phyloP scores from a whole-genome alignment of 2,797 vertebrate genomes.

The Channa striata region DNA sequence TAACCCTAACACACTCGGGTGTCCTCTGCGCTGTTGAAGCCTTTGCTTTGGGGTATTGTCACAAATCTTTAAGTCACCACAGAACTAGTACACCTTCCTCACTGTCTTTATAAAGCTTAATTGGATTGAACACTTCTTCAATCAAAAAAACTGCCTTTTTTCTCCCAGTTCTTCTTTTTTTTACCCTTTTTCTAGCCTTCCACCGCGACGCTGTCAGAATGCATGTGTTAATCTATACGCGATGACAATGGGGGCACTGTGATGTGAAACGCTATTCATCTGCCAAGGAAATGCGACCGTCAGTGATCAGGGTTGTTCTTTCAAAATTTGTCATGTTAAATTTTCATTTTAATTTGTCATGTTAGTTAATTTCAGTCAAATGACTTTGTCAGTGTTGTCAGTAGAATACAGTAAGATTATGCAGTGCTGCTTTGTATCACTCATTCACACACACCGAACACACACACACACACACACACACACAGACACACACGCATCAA shows the following conservation, averaged over 20 bases:
- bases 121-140: slow-evolving; percentile 72
- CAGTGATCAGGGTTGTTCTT: slow-evolving; percentile 24
- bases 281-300: neutral
- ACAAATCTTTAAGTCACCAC: slow-evolving; percentile 75
- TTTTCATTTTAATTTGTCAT: slow-evolving; percentile 22
- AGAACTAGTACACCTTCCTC: slow-evolving; percentile 75
- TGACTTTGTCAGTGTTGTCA: slow-evolving; percentile 11
- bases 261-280: slow-evolving; percentile 19
- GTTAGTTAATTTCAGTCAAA: slow-evolving; percentile 29
- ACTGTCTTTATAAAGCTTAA: slow-evolving; percentile 78
- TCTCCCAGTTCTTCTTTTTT: neutral
- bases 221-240: slow-evolving; percentile 24
- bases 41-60: slow-evolving; percentile 81
- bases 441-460: no score
- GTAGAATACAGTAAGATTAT: neutral
- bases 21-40: slow-evolving; percentile 77
- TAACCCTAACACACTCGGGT: slow-evolving; percentile 84
- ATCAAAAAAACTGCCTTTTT: slow-evolving; percentile 37
- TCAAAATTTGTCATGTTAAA: slow-evolving; percentile 21
- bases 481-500: neutral
- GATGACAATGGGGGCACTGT: slow-evolving; percentile 10
- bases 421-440: slow-evolving; percentile 16
- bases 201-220: slow-evolving; percentile 12
- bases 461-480: no score
- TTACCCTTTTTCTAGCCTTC: neutral